Evolutionary conservation across 2,888 invertebrate genomes (phyloP), one percentile per base, ranked within the genome.

Genomic region (Tachina lurida): DNA sequence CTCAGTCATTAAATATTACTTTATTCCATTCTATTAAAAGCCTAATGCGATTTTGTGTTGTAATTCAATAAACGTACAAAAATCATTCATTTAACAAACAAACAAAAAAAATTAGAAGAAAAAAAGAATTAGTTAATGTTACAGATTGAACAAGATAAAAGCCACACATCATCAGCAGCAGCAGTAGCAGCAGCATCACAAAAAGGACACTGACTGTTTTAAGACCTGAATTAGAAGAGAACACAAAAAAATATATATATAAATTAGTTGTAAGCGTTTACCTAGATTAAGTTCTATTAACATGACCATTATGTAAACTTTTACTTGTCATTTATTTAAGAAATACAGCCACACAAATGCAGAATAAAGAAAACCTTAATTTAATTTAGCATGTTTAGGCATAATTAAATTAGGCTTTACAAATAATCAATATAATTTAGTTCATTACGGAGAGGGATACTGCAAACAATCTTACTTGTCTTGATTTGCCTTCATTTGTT

Each of bases 281-380:
- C 71, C 70, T 77, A 71, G 56, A 76, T 77, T 65, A 76, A 76
- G 58, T 31, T 43, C 76, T 49, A 77, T 83, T 76, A 83, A 71
- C 71, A 71, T 71, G 76, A 17, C 76, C 49, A 71, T 65, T 83
- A 77, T 17, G 65, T 22, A 65, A 71, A 65, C 22, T 49, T 45
- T 65, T 71, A 77, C 41, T 76, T 63, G 47, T 41, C 60, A 76
- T 56, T 65, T 31, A 49, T 10, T 60, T 56, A 22, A 39, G 13
- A 19, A 17, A 31, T 2, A 43, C 58, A 75, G 2, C 17, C 8
- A 19, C 19, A 58, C 7, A 39, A 1, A 45, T 7, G 4, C 9
- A 31, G 1, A 5, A 56, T 0, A 67, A 45, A 52, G 13, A 8
- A 8, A 65, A 39, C 10, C 41, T 12, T 47, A n/a, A 39, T 54